phyloP scores from a whole-genome alignment of 2,888 invertebrate genomes.

The Cremastinae sp. region DNA sequence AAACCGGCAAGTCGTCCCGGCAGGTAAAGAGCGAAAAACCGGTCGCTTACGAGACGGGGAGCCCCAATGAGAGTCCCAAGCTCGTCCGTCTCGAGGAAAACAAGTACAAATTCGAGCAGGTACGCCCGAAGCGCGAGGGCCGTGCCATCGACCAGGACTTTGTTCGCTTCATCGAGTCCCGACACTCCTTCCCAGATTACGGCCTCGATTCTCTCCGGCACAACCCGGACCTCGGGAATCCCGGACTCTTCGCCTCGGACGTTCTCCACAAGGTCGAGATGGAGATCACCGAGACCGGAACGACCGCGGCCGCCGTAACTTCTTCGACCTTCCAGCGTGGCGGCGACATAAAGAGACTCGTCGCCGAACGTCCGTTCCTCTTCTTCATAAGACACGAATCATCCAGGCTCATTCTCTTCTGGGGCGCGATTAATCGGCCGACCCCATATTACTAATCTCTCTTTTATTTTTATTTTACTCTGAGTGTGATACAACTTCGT shows the following conservation, averaged over 20 bases:
- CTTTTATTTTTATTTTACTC: not conserved
- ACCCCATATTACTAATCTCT: slow-evolving; percentile 72
- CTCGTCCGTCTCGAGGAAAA: slow-evolving; percentile 39
- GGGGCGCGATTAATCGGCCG: slow-evolving; percentile 86
- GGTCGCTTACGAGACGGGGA: slow-evolving; percentile 14
- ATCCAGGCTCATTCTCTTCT: slow-evolving; percentile 86
- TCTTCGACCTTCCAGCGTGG: slow-evolving; percentile 83
- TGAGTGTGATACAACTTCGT: not conserved
- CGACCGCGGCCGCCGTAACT: slow-evolving; percentile 87
- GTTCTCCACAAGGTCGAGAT: slow-evolving; percentile 86
- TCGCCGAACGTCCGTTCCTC: slow-evolving; percentile 87
- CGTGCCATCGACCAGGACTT: slow-evolving; percentile 71
- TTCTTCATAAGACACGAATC: slow-evolving; percentile 87
- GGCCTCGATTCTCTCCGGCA: slow-evolving; percentile 75
- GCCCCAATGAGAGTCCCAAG: slow-evolving; percentile 26
- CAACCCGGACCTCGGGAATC: slow-evolving; percentile 81
- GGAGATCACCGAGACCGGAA: slow-evolving; percentile 86
- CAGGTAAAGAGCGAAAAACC: not conserved
- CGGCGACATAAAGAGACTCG: slow-evolving; percentile 81
- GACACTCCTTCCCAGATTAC: slow-evolving; percentile 66
- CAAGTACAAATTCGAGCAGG: slow-evolving; percentile 48
- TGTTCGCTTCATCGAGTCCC: slow-evolving; percentile 65
- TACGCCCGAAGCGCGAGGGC: slow-evolving; percentile 67
- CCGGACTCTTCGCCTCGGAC: slow-evolving; percentile 84
- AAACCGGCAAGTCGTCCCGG: not conserved